These are phyloP conservation scores for Congeria kusceri DNA, from an alignment of 2,888 invertebrate species.

Conservation along the genomic window DNA sequence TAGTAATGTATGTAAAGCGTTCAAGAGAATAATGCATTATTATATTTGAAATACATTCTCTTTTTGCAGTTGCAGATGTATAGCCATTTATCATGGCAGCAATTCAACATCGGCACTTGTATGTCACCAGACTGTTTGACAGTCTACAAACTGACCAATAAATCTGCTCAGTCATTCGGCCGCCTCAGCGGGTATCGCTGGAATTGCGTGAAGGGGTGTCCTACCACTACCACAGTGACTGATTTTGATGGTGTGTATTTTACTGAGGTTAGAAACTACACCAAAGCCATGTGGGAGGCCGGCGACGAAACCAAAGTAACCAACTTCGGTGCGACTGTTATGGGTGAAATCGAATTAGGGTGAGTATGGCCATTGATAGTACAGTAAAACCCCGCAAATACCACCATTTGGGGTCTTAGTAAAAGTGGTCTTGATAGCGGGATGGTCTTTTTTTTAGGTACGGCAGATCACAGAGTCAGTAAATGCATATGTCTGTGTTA, in stretches of 20 bases:
- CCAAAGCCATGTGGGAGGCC: constrained; percentile 38
- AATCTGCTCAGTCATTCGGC: constrained; percentile 34
- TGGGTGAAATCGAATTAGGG: constrained; percentile 19
- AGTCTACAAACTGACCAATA: constrained; percentile 38
- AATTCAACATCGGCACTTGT: constrained; percentile 28
- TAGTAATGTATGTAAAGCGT: too few relatives aligned
- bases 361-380: neutral
- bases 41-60: too few relatives aligned
- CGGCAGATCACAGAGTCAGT: too few relatives aligned
- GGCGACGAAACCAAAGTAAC: constrained; percentile 31
- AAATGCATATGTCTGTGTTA: too few relatives aligned
- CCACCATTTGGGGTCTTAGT: too few relatives aligned
- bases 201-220: constrained; percentile 29
- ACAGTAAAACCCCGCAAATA: too few relatives aligned
- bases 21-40: too few relatives aligned
- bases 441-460: too few relatives aligned
- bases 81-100: constrained; percentile 44
- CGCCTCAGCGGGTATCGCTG: constrained; percentile 28
- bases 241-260: constrained; percentile 36
- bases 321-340: constrained; percentile 18
- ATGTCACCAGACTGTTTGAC: constrained; percentile 23
- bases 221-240: constrained; percentile 29
- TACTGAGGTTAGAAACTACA: constrained; percentile 27
- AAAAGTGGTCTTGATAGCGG: too few relatives aligned
- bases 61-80: constrained; percentile 35